phyloP scores from a whole-genome alignment of 2,888 invertebrate genomes.

The Tetheella fluctuosa region DNA sequence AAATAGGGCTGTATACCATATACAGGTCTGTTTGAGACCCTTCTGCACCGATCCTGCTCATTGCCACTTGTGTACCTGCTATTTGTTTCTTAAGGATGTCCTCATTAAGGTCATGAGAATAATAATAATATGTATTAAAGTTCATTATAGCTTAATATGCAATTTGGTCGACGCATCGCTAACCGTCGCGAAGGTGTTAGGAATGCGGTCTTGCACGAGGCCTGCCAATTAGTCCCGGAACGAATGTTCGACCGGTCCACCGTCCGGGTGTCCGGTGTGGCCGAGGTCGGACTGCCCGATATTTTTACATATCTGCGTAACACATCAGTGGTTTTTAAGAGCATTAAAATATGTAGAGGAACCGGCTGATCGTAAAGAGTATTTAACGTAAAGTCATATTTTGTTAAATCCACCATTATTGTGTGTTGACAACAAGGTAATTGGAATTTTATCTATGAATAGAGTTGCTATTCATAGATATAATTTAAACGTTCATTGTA shows the following conservation, averaged over 20 bases:
- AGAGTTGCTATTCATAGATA: no score
- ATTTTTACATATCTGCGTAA: constrained; percentile 37
- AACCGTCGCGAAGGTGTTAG: constrained; percentile 10
- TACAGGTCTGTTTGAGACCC: no score
- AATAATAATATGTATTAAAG: no score
- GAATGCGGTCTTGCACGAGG: constrained; percentile 23
- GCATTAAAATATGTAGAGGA: neutral
- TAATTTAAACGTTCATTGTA: neutral
- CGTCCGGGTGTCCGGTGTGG: constrained; percentile 19
- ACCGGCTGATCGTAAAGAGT: neutral
- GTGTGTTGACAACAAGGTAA: no score
- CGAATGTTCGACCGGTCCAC: constrained; percentile 51
- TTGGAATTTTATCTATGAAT: neutral
- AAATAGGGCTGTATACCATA: no score
- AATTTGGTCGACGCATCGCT: neutral
- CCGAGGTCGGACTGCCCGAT: neutral
- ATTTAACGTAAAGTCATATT: neutral
- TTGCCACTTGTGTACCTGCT: neutral
- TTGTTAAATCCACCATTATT: no score
- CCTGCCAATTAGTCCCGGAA: constrained; percentile 60
- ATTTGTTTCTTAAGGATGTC: no score
- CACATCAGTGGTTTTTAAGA: constrained; percentile 15
- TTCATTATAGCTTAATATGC: neutral
- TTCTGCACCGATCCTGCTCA: no score
- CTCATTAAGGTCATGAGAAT: no score